A percentile compares a stretch with the other conserved stretches of the same genome.
Conservation (phyloP, 2,888 invertebrate genomes). For the Rotaria macrura region DNA sequence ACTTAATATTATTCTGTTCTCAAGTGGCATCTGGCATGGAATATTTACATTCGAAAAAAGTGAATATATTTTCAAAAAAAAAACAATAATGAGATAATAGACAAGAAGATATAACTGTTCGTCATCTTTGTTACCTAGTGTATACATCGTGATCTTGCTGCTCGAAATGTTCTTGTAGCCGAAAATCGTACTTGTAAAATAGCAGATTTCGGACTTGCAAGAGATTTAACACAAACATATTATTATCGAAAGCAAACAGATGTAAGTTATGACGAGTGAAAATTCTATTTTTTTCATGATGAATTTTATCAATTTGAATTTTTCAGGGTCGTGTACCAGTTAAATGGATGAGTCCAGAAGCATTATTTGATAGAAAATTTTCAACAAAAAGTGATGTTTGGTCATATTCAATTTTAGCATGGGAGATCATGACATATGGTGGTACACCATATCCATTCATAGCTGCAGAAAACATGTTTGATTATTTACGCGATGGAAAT, state of each 20-base stretch:
- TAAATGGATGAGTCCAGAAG: constrained; percentile 34
- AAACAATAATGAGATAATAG: background rate
- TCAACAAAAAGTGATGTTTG: constrained; percentile 31
- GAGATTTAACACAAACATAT: constrained; percentile 29
- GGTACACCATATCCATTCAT: constrained; percentile 31
- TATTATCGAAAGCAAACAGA: constrained; percentile 31
- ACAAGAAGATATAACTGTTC: too few species aligned
- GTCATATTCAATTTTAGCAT: constrained; percentile 29
- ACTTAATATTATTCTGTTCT: constrained; percentile 24
- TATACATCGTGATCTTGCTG: constrained; percentile 32
- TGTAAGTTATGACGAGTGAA: background rate
- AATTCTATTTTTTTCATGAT: background rate
- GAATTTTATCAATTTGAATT: background rate
- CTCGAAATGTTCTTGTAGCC: constrained; percentile 30
- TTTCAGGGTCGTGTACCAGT: constrained; percentile 26
- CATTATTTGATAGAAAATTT: constrained; percentile 26
- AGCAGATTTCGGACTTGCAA: constrained; percentile 32
- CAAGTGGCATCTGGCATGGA: constrained; percentile 30
- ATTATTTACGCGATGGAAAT: constrained; percentile 30
- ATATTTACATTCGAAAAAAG: constrained; percentile 33
- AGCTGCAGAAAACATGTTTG: constrained; percentile 31
- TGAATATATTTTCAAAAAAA: background rate
- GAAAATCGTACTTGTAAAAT: constrained; percentile 30
- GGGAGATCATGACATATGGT: constrained; percentile 32
- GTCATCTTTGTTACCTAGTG: background rate